Evolutionary conservation across 2,113 vertebrate genomes (phyloP).

Genomic region (Tragelaphus strepsiceros): DNA sequence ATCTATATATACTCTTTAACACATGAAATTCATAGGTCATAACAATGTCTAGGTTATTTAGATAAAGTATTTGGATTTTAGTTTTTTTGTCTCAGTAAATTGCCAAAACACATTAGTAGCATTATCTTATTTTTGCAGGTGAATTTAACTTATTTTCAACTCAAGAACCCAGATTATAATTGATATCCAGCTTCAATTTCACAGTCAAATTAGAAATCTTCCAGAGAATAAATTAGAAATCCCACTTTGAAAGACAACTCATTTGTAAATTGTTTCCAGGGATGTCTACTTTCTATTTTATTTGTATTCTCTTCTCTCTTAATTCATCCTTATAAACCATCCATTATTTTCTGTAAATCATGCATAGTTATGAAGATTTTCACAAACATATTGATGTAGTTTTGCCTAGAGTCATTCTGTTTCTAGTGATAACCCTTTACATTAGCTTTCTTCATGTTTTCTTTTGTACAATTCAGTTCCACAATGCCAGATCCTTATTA

Average conservation of each 20-base stretch:
- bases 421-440: background rate
- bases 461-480: background rate
- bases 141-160: conserved; percentile 33
- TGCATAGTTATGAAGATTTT: background rate
- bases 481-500: background rate
- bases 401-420: background rate
- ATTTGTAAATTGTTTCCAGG: background rate
- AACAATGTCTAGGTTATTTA: background rate
- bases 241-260: background rate
- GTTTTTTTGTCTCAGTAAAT: background rate
- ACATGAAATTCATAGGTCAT: background rate
- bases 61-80: background rate
- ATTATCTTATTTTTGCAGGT: background rate
- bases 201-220: background rate
- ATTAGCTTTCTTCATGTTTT: background rate
- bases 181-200: background rate
- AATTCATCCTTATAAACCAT: background rate
- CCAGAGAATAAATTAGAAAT: background rate
- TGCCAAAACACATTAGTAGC: background rate
- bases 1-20: background rate
- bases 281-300: background rate
- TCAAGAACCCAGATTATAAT: background rate
- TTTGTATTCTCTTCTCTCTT: background rate
- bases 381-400: background rate
- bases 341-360: background rate